Conservation (phyloP, 2,113 vertebrate genomes). For the Stegostoma tigrinum region DNA sequence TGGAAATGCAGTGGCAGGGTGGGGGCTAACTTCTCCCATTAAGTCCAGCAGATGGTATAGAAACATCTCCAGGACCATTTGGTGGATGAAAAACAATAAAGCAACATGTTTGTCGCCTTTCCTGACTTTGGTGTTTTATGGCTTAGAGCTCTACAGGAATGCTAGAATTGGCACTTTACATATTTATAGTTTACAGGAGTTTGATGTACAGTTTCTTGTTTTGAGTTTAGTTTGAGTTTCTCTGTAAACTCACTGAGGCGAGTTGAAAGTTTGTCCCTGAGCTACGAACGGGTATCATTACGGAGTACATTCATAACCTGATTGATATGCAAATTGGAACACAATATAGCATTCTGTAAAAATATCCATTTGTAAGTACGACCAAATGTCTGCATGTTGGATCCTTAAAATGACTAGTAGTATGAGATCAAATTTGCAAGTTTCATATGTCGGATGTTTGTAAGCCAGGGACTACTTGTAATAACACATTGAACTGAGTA, state of each 20-base stretch:
- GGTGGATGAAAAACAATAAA: not conserved
- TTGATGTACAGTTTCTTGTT: not conserved
- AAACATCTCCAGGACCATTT: not conserved
- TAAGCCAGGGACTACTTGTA: no score
- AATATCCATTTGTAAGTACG: no score
- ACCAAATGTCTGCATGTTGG: no score
- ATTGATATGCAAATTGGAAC: no score
- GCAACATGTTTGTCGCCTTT: not conserved
- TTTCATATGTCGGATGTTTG: no score
- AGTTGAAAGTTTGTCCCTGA: no score
- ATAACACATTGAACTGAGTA: not conserved
- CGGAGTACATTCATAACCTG: no score
- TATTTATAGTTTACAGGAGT: not conserved
- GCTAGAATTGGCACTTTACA: not conserved
- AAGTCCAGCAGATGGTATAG: not conserved
- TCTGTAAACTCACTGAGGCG: not conserved
- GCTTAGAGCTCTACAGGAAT: not conserved
- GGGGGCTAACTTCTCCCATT: not conserved
- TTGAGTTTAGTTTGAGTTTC: not conserved
- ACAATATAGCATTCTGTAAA: no score
- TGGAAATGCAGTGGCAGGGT: not conserved
- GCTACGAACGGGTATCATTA: no score
- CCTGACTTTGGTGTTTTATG: not conserved
- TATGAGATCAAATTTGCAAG: no score
- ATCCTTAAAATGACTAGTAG: no score